Percentiles rank a stretch among this genome's conserved stretches.
These are phyloP conservation scores for Chrysopa pallens DNA, from an alignment of 1,140 invertebrate genomes.

Conservation along the genomic window DNA sequence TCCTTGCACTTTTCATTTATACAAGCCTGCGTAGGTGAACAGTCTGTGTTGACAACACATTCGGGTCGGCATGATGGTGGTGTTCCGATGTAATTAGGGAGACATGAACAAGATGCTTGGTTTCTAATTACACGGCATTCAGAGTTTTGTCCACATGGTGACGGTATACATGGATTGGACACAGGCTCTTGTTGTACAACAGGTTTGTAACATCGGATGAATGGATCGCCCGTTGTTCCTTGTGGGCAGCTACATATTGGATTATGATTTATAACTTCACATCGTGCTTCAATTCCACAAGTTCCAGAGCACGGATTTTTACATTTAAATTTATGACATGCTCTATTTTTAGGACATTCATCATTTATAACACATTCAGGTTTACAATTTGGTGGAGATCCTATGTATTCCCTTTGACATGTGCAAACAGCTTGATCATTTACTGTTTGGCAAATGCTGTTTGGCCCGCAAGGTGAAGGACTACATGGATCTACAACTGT, in stretches of 20 bases:
- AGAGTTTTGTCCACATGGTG: constrained; percentile 58
- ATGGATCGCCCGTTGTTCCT: constrained; percentile 47
- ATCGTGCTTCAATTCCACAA: constrained; percentile 39
- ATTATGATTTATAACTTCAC: constrained; percentile 38
- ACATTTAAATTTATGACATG: constrained; percentile 40
- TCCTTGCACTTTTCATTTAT: constrained; percentile 59
- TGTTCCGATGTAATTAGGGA: constrained; percentile 54
- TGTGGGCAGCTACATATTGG: constrained; percentile 39
- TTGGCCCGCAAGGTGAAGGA: constrained; percentile 53
- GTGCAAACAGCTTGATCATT: constrained; percentile 40
- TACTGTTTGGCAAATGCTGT: constrained; percentile 43
- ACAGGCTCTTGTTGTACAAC: constrained; percentile 16
- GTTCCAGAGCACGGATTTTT: constrained; percentile 44
- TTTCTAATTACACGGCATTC: constrained; percentile 40
- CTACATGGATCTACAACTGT: constrained; percentile 37
- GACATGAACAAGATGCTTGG: constrained; percentile 54
- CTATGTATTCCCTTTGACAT: constrained; percentile 31
- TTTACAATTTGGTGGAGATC: constrained; percentile 31
- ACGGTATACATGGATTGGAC: constrained; percentile 33
- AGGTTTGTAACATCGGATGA: constrained; percentile 33
- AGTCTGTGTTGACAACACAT: constrained; percentile 64
- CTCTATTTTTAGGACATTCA: constrained; percentile 43
- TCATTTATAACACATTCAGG: constrained; percentile 56
- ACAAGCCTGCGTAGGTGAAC: constrained; percentile 55
- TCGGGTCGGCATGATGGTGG: constrained; percentile 62